Percentiles rank a stretch among this genome's conserved stretches.
Conservation (phyloP, 1,140 invertebrate species). For the Diachasmimorpha longicaudata region DNA sequence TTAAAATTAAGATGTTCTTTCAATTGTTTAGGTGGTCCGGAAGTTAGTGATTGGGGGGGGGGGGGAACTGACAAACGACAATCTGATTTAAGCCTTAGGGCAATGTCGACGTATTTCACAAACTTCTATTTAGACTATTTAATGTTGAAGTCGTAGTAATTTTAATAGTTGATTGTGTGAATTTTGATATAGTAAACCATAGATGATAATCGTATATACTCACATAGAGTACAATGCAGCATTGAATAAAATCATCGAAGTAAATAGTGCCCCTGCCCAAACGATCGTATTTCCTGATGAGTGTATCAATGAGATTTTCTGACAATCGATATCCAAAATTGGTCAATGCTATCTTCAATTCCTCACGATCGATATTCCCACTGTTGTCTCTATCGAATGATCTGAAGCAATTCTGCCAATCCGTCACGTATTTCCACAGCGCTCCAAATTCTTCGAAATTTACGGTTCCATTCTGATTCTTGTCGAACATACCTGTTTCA, state of each 20-base stretch:
- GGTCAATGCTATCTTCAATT: slow-evolving; percentile 88
- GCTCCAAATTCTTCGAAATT: slow-evolving; percentile 95
- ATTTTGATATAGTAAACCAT: too few relatives aligned
- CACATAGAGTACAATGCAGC: slow-evolving; percentile 91
- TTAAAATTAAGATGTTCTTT: too few relatives aligned
- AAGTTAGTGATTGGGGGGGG: too few relatives aligned
- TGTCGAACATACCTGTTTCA: slow-evolving; percentile 95
- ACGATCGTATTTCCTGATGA: slow-evolving; percentile 94
- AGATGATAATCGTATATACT: slow-evolving; percentile 63
- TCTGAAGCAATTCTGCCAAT: slow-evolving; percentile 96
- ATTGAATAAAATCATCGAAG: slow-evolving; percentile 99
- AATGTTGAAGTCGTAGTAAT: too few relatives aligned
- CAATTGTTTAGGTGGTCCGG: too few relatives aligned
- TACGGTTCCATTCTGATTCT: slow-evolving; percentile 86
- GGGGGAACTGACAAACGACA: too few relatives aligned
- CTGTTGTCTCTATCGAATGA: slow-evolving; percentile 94
- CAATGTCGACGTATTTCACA: too few relatives aligned
- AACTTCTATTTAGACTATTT: too few relatives aligned
- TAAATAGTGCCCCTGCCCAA: slow-evolving; percentile 88
- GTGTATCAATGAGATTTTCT: slow-evolving; percentile 80
- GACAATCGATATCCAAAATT: slow-evolving; percentile 93
- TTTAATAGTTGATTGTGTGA: too few relatives aligned
- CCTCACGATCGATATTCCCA: slow-evolving; percentile 92
- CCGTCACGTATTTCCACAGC: slow-evolving; percentile 98
- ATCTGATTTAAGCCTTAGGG: too few relatives aligned